These are phyloP conservation scores for Drosophila serrata DNA, from an alignment of 1,140 invertebrate genomes.

Conservation along the genomic window DNA sequence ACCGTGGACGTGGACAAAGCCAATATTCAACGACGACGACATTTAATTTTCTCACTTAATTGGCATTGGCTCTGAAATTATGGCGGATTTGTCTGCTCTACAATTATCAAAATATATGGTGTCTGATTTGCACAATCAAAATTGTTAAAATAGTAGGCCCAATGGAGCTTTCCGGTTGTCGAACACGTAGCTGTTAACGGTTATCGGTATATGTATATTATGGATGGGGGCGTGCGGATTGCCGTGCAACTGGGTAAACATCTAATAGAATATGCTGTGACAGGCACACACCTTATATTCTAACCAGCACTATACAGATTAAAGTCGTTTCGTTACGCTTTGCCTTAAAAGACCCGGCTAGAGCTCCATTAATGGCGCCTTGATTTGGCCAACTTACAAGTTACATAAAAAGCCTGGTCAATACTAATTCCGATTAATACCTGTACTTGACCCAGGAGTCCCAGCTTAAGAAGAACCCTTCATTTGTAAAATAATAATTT, in stretches of 20 bases:
- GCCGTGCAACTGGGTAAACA: conserved; percentile 34
- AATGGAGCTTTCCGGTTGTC: conserved; percentile 2
- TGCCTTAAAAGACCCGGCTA: conserved; percentile 23
- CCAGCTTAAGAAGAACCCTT: not conserved
- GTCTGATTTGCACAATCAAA: conserved; percentile 16
- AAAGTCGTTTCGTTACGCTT: conserved; percentile 26
- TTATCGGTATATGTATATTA: conserved; percentile 14
- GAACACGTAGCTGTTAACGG: conserved; percentile 29
- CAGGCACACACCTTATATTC: not conserved
- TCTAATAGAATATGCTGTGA: conserved; percentile 25
- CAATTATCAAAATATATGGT: conserved; percentile 30
- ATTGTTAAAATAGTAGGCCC: not conserved
- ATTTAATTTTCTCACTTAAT: conserved; percentile 27
- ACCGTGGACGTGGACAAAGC: conserved; percentile 23
- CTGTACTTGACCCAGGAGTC: not conserved
- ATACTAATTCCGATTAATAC: not conserved
- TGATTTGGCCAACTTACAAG: conserved; percentile 21
- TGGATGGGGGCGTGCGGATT: conserved; percentile 11
- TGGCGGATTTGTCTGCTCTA: not conserved
- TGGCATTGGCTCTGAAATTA: conserved; percentile 9
- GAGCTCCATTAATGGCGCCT: conserved; percentile 19
- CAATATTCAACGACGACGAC: conserved; percentile 11
- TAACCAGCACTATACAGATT: conserved; percentile 2
- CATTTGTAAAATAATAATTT: not conserved
- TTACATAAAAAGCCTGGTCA: not conserved